A percentile compares a stretch with the other conserved stretches of the same genome.
These are phyloP conservation scores for Clunio marinus DNA, from an alignment of 2,888 invertebrate species.

Conservation along the genomic window DNA sequence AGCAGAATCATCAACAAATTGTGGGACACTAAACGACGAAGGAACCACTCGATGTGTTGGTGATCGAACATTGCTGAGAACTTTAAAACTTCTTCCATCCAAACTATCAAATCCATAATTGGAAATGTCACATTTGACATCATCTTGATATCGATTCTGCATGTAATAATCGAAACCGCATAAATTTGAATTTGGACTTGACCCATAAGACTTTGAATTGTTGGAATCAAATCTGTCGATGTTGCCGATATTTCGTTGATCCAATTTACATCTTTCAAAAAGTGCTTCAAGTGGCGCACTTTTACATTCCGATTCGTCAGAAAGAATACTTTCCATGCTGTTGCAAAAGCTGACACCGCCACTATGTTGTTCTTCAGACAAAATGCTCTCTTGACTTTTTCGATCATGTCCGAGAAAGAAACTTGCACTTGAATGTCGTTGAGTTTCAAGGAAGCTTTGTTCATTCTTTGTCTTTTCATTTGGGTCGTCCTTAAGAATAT, in stretches of 20 bases:
- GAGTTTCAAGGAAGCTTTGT: constrained; percentile 57
- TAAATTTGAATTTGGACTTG: constrained; percentile 59
- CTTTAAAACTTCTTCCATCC: constrained; percentile 27
- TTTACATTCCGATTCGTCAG: constrained; percentile 75
- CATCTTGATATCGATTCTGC: constrained; percentile 41
- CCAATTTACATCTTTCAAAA: constrained; percentile 56
- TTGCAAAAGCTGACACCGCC: constrained; percentile 63
- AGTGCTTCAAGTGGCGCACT: constrained; percentile 72
- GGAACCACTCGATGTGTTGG: constrained; percentile 4
- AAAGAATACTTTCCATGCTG: constrained; percentile 74
- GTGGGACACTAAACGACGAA: constrained; percentile 27
- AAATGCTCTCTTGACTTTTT: constrained; percentile 71
- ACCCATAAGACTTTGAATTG: constrained; percentile 59
- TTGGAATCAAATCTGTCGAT: constrained; percentile 53
- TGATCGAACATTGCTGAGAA: background rate
- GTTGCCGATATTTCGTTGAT: constrained; percentile 51
- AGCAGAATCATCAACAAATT: constrained; percentile 25
- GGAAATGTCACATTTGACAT: constrained; percentile 36
- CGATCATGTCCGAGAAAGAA: constrained; percentile 69
- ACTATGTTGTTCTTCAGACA: constrained; percentile 66
- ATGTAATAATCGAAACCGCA: constrained; percentile 56
- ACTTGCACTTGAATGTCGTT: constrained; percentile 69
- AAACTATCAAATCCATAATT: constrained; percentile 40
- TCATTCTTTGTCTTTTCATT: constrained; percentile 51
- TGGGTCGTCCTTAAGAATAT: constrained; percentile 49